A percentile compares a stretch with the other conserved stretches of the same genome.
phyloP scores from a whole-genome alignment of 2,888 invertebrate species.

The Acronicta leporina region DNA sequence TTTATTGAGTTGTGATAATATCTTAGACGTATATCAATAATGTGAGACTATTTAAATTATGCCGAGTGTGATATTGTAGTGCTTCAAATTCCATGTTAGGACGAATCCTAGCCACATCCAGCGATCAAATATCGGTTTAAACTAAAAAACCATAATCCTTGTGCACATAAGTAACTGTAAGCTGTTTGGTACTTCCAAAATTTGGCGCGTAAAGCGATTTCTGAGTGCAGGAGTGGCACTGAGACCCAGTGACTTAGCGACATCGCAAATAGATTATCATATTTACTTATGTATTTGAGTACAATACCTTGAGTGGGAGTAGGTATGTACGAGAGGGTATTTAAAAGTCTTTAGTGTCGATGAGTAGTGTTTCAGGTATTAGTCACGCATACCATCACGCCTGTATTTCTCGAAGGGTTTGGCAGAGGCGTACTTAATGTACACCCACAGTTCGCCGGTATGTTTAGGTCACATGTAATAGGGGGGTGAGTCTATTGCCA shows the following conservation, averaged over 20 bases:
- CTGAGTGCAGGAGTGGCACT: slow-evolving; percentile 23
- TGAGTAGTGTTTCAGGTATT: slow-evolving; percentile 1
- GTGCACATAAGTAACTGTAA: slow-evolving; percentile 37
- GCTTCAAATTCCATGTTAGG: not conserved
- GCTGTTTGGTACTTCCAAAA: slow-evolving; percentile 60
- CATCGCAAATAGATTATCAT: slow-evolving; percentile 45
- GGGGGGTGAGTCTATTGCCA: too few species aligned
- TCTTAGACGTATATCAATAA: too few species aligned
- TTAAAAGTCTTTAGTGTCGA: not conserved
- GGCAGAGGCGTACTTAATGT: too few species aligned
- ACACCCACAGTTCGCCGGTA: too few species aligned
- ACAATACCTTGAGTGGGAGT: slow-evolving; percentile 13
- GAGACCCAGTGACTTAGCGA: slow-evolving; percentile 34
- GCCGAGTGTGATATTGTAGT: not conserved
- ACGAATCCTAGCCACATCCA: slow-evolving; percentile 32
- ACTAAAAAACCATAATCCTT: slow-evolving; percentile 41
- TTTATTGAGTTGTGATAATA: too few species aligned
- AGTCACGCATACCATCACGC: too few species aligned
- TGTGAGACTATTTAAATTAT: not conserved
- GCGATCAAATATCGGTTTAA: slow-evolving; percentile 16
- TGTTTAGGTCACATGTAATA: too few species aligned
- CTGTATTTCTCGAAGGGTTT: too few species aligned
- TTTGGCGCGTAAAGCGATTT: slow-evolving; percentile 61
- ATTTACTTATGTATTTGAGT: slow-evolving; percentile 28
- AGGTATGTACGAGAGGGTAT: slow-evolving; percentile 7